Percentiles rank a stretch among this genome's conserved stretches.
Evolutionary conservation across 53 echinoderm and acorn worm genomes (phyloP).

Genomic region (Henricia sp.): DNA sequence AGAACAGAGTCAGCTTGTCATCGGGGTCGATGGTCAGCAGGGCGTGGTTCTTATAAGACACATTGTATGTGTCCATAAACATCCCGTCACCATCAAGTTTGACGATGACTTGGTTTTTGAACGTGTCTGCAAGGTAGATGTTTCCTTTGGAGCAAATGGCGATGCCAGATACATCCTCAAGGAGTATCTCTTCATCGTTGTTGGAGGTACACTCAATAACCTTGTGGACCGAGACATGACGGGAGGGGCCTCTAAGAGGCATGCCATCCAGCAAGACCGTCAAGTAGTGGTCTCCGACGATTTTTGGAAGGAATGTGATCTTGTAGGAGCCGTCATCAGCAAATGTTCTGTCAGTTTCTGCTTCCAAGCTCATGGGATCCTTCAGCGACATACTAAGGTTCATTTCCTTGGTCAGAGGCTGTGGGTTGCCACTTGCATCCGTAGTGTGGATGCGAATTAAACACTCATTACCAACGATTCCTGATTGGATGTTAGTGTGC

Average conservation of each 20-base stretch:
- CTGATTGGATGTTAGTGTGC: conserved; percentile 59
- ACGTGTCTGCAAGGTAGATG: conserved; percentile 80
- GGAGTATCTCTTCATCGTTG: conserved; percentile 63
- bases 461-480: conserved; percentile 70
- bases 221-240: conserved; percentile 67
- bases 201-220: conserved; percentile 59
- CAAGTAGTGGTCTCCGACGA: conserved; percentile 72
- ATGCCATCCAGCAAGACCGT: conserved; percentile 62
- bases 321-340: conserved; percentile 60
- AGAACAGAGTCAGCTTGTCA: conserved; percentile 74
- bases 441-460: conserved; percentile 64
- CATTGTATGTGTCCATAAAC: conserved; percentile 67
- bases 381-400: conserved; percentile 64
- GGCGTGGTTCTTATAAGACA: conserved; percentile 74
- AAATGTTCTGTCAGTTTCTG: conserved; percentile 55
- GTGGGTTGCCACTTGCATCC: conserved; percentile 54
- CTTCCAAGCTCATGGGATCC: conserved; percentile 60
- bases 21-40: conserved; percentile 68
- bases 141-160: conserved; percentile 74
- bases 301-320: conserved; percentile 69
- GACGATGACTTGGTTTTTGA: conserved; percentile 73
- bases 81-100: conserved; percentile 72
- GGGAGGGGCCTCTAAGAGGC: conserved; percentile 44
- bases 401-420: conserved; percentile 61
- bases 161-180: conserved; percentile 74